Evolutionary conservation across 2,888 invertebrate genomes (phyloP).

Genomic region (Erpobdella octoculata): DNA sequence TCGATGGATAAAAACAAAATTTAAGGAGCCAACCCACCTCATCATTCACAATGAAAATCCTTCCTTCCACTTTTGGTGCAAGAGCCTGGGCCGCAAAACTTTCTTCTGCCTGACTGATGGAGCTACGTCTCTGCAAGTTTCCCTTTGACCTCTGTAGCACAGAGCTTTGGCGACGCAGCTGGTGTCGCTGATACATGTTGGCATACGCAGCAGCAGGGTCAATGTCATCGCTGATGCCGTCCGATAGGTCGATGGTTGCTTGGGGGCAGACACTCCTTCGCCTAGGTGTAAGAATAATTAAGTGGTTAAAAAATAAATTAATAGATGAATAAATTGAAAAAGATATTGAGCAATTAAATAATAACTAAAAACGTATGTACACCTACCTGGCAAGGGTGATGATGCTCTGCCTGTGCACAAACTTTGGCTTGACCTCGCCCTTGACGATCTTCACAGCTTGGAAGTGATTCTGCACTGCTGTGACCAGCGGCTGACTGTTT

Average conservation of each 20-base stretch:
- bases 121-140: conserved; percentile 41
- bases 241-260: neutral
- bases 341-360: neutral
- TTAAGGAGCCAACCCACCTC: neutral
- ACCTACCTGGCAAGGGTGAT: conserved; percentile 63
- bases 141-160: conserved; percentile 13
- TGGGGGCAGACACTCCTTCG: neutral
- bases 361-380: conserved; percentile 46
- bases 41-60: conserved; percentile 65
- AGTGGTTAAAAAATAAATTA: too few species aligned
- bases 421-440: conserved; percentile 58
- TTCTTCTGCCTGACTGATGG: conserved; percentile 68
- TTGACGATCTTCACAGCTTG: conserved; percentile 72
- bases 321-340: neutral
- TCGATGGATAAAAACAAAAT: neutral
- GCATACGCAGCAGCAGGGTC: neutral
- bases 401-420: conserved; percentile 39
- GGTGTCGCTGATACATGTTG: conserved; percentile 11
- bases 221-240: neutral
- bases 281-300: neutral
- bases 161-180: neutral
- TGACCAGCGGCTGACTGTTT: conserved; percentile 73
- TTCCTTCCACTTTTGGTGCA: conserved; percentile 71
- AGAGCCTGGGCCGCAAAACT: conserved; percentile 61
- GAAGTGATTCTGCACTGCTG: conserved; percentile 81